A percentile compares a stretch with the other conserved stretches of the same genome.
Conservation (phyloP, 2,888 invertebrate species). For the Desoria tigrina region DNA sequence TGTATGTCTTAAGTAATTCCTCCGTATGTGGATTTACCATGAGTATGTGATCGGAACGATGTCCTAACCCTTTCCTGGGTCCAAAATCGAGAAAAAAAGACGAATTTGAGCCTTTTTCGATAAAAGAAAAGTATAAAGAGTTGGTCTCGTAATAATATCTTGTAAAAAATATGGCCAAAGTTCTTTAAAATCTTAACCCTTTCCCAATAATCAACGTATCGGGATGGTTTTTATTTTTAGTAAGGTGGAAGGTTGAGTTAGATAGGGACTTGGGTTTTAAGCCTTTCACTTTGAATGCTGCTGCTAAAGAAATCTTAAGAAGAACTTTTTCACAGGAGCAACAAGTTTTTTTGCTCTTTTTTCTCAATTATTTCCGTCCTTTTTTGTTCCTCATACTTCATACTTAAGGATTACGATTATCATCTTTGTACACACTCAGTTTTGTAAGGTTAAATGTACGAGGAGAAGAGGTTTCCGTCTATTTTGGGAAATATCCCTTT, state of each 20-base stretch:
- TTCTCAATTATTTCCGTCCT: constrained; percentile 39
- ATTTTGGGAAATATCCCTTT: not conserved
- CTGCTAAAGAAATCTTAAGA: no score
- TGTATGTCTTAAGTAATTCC: no score
- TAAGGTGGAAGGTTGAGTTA: not conserved
- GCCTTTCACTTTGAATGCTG: not conserved
- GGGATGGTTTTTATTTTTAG: not conserved
- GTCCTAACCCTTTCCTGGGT: no score
- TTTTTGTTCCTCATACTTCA: constrained; percentile 20
- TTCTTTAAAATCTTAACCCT: constrained; percentile 22
- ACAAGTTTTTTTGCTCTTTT: constrained; percentile 24
- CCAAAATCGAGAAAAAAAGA: constrained; percentile 1
- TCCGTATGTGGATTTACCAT: no score
- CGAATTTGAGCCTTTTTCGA: constrained; percentile 10
- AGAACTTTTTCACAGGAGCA: constrained; percentile 11
- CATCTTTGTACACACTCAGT: not conserved
- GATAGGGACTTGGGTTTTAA: not conserved
- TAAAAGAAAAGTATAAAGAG: not conserved
- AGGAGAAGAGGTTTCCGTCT: not conserved
- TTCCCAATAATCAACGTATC: constrained; percentile 2
- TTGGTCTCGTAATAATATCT: not conserved
- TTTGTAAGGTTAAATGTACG: no score
- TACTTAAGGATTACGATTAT: constrained; percentile 6
- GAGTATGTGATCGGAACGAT: no score
- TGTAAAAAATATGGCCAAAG: not conserved